Evolutionary conservation across 2,113 vertebrate genomes (phyloP), one percentile per base, ranked within the genome.

Genomic region (Rana temporaria): DNA sequence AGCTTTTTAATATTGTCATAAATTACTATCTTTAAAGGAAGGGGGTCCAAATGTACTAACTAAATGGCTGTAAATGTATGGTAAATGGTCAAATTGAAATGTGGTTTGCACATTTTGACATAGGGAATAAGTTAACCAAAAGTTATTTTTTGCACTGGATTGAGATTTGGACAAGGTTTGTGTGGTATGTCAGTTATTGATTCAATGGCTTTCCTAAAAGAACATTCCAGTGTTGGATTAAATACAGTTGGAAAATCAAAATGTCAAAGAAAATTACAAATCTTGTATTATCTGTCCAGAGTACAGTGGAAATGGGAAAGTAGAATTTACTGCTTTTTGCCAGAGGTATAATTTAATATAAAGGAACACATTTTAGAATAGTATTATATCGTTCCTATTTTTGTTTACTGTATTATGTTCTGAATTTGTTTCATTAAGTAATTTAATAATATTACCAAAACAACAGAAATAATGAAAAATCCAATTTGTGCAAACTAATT

Each of bases 131-230:
- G 70, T 73, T 73, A 73, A 60, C 59, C 3, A 48, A 73, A 73
- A 59, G 70, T 19, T 75, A 62, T 75, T 75, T 48, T 75, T 75
- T 74, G 72, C 73, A 75, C 32, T 75, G 73, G 34, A 75, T 75
- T 75, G 32, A 62, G 14, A 24, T 52, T 75, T 75, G 73, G 73
- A 60, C 3, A 42, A 15, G 16, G 56, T 60, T 59, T 62, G 34
- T 75, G 32, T 75, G 73, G 71, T 74, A 74, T 74, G 73, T 75
- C 73, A 62, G 73, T 75, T 62, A 75, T 75, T 75, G 73, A 62
- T 75, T 75, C 57, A 75, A 62, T 75, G 26, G 73, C 73, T 75
- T 75, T 62, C 5, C 57, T 75, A 48, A 75, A 48, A 48, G 56
- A 38, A 75, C 73, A 75, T 75, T 75, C 73, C 73, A 62, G 24